These are phyloP conservation scores for Montipora efflorescens DNA, from an alignment of 64 coral and sea anemone species.

Conservation along the genomic window DNA sequence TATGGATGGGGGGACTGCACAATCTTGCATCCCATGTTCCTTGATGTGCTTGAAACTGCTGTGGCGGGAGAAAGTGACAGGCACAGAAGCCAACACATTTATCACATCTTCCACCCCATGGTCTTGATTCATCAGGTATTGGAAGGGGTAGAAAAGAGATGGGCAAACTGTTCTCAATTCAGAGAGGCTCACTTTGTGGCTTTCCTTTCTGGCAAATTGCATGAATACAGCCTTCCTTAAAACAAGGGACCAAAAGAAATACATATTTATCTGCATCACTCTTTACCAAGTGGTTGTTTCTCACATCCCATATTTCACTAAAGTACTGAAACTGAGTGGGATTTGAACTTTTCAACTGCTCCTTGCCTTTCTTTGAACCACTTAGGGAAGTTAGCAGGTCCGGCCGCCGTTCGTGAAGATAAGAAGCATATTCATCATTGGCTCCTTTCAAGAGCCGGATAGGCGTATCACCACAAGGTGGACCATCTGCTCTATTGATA, in stretches of 20 bases:
- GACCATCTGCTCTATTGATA: slow-evolving; percentile 8
- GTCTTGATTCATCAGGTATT: slow-evolving; percentile 32
- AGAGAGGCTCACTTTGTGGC: background rate
- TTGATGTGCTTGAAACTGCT: slow-evolving; percentile 30
- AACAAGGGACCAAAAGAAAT: slow-evolving; percentile 46
- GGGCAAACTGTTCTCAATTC: background rate
- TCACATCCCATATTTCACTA: slow-evolving; percentile 34
- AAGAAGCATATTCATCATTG: slow-evolving; percentile 16
- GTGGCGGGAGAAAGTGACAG: slow-evolving; percentile 58
- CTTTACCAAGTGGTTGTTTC: slow-evolving; percentile 45
- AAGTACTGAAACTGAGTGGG: slow-evolving; percentile 52
- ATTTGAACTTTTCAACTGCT: slow-evolving; percentile 11
- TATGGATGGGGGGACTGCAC: slow-evolving; percentile 7
- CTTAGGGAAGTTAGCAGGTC: slow-evolving; percentile 42
- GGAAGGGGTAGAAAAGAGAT: slow-evolving; percentile 34
- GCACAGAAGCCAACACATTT: slow-evolving; percentile 50
- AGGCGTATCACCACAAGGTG: slow-evolving; percentile 54
- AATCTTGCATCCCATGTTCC: slow-evolving; percentile 17
- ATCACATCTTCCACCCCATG: slow-evolving; percentile 61
- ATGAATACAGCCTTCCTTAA: slow-evolving; percentile 28
- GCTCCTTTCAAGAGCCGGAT: slow-evolving; percentile 41
- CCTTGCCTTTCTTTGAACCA: slow-evolving; percentile 59
- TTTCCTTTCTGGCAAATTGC: slow-evolving; percentile 36
- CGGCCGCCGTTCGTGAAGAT: slow-evolving; percentile 39
- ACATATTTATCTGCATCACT: slow-evolving; percentile 42